Evolutionary conservation across 2,113 vertebrate species (phyloP), one percentile per base, ranked within the genome.

Genomic region (Pyxicephalus adspersus): DNA sequence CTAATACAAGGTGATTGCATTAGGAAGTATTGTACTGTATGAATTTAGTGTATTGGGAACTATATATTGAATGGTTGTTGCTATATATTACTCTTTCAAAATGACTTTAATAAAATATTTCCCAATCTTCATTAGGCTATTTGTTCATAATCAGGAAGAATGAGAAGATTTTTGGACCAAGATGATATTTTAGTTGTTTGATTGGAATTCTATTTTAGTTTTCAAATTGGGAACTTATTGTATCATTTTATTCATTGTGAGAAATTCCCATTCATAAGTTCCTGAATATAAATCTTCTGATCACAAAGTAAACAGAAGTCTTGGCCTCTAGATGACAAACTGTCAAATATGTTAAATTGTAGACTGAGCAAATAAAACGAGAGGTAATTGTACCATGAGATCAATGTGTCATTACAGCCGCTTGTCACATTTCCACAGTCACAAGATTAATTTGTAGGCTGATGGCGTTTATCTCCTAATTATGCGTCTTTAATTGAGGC

Each of bases 401-500:
- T 74, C 52, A 4, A 20, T 58, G 20, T 34, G 22, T 63, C 31
- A 76, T 77, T 65, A 64, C 22, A 64, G 65, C 8, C 11, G 38
- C 1, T 25, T 65, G 61, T 65, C 23, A 64, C 34, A 26, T 51
- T 38, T 64, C 26, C 74, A 9, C 74, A 4, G 16, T 20, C 26
- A n/a, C 3, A 22, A 31, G 63, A 64, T 65, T 60, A 54, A 76
- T 64, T 29, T 65, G 75, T 65, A 18, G 8, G 45, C 61, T 65
- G 50, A 77, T 77, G 38, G 73, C 38, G 55, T 63, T 61, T 76
- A 31, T 50, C 57, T 52, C 9, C 9, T 77, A 50, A 65, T 65
- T 64, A 77, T 55, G 75, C 45, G 18, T 31, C 50, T 51, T 77
- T 77, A 65, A 65, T 77, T 77, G 61, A 77, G 61, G 60, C 38